A percentile compares a stretch with the other conserved stretches of the same genome.
phyloP scores from a whole-genome alignment of 1,140 invertebrate species.

The Metaphire vulgaris region DNA sequence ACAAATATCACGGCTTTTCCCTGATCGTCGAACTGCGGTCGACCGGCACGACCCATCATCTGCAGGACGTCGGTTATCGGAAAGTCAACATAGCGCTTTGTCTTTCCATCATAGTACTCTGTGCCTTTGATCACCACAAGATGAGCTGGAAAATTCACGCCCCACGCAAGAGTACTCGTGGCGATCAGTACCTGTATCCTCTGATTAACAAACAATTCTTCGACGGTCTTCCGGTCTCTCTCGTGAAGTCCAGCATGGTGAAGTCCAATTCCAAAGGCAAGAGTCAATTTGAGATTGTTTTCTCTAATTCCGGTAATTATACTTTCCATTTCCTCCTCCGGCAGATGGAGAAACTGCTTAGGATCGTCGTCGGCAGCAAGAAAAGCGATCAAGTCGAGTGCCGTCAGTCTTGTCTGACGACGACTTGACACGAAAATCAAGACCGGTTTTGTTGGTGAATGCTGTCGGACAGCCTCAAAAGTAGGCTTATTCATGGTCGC shows the following conservation, averaged over 20 bases:
- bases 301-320: constrained; percentile 64
- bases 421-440: constrained; percentile 97
- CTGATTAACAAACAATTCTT: constrained; percentile 91
- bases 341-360: constrained; percentile 89
- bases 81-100: constrained; percentile 95
- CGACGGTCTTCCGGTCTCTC: constrained; percentile 79
- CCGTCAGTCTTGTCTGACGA: constrained; percentile 91
- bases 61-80: constrained; percentile 93
- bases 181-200: constrained; percentile 98
- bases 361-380: constrained; percentile 83
- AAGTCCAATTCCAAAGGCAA: constrained; percentile 95
- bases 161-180: constrained; percentile 96
- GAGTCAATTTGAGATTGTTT: constrained; percentile 81
- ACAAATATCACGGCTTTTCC: constrained; percentile 94
- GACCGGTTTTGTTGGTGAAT: constrained; percentile 81
- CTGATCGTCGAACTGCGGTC: constrained; percentile 90
- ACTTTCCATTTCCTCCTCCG: constrained; percentile 66
- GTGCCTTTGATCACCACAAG: constrained; percentile 67
- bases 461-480: constrained; percentile 86
- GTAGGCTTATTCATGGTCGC: constrained; percentile 99
- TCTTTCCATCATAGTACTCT: constrained; percentile 96
- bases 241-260: constrained; percentile 96
- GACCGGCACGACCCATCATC: constrained; percentile 97
- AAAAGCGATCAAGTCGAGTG: constrained; percentile 89
- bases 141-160: constrained; percentile 95